phyloP scores from a whole-genome alignment of 2,888 invertebrate genomes.

The Poecilus cupreus region DNA sequence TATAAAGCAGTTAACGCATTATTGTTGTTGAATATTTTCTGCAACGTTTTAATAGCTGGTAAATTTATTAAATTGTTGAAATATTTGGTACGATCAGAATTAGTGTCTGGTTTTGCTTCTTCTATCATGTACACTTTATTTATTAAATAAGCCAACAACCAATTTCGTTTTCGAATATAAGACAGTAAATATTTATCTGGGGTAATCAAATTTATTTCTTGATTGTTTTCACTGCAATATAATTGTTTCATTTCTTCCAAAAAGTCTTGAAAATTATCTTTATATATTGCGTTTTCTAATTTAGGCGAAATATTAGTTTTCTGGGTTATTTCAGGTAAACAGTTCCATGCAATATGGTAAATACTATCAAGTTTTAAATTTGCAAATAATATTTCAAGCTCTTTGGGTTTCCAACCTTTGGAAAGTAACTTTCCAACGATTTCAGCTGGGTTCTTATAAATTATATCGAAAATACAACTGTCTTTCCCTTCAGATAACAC shows the following conservation, averaged over 20 bases:
- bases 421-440: slow-evolving; percentile 81
- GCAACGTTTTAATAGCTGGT: slow-evolving; percentile 75
- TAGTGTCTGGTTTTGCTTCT: slow-evolving; percentile 75
- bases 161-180: slow-evolving; percentile 80
- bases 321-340: slow-evolving; percentile 80
- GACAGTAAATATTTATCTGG: slow-evolving; percentile 76
- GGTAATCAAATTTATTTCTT: slow-evolving; percentile 66
- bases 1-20: slow-evolving; percentile 78
- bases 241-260: slow-evolving; percentile 31
- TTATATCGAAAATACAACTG: slow-evolving; percentile 74
- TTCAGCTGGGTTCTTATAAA: slow-evolving; percentile 76
- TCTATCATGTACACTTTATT: slow-evolving; percentile 78
- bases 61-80: slow-evolving; percentile 78
- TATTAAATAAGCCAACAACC: slow-evolving; percentile 82
- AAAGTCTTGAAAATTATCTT: slow-evolving; percentile 63
- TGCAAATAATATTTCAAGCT: slow-evolving; percentile 81
- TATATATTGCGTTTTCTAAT: slow-evolving; percentile 58
- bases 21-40: slow-evolving; percentile 76
- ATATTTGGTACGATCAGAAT: slow-evolving; percentile 74
- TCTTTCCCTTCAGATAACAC: slow-evolving; percentile 69
- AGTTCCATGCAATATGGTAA: slow-evolving; percentile 83
- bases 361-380: slow-evolving; percentile 84
- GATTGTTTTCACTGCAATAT: slow-evolving; percentile 65
- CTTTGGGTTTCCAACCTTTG: slow-evolving; percentile 79
- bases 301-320: slow-evolving; percentile 67